Conservation (phyloP, 1,140 invertebrate species). For the Xylocopa sonorina region DNA sequence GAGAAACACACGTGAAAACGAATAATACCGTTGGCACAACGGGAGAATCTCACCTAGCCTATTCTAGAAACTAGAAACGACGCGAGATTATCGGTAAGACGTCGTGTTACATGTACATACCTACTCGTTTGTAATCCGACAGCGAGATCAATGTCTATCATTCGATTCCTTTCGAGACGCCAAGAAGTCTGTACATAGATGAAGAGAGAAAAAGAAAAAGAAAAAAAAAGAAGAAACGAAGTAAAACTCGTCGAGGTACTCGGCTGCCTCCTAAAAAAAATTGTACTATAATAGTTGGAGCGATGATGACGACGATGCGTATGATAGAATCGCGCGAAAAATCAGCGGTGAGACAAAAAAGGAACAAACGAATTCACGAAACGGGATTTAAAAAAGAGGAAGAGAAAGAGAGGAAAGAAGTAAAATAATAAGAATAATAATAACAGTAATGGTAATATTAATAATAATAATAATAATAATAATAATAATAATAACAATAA, state of each 20-base stretch:
- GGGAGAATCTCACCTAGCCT: slow-evolving; percentile 51
- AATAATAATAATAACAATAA: no score
- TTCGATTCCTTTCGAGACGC: slow-evolving; percentile 38
- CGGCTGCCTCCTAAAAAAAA: slow-evolving; percentile 56
- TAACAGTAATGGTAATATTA: slow-evolving; percentile 12
- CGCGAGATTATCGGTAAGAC: slow-evolving; percentile 35
- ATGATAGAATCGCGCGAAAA: slow-evolving; percentile 35
- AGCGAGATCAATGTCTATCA: slow-evolving; percentile 53
- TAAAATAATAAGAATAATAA: slow-evolving; percentile 34
- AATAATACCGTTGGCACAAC: slow-evolving; percentile 35
- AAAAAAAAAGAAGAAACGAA: not conserved
- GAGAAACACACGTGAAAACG: not conserved
- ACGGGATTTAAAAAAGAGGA: slow-evolving; percentile 20
- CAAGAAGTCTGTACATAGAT: slow-evolving; percentile 57
- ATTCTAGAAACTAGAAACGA: slow-evolving; percentile 40
- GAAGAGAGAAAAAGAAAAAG: not conserved
- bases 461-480: slow-evolving; percentile 5
- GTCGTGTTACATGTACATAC: slow-evolving; percentile 52
- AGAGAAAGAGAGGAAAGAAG: slow-evolving; percentile 28
- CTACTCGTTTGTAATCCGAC: slow-evolving; percentile 55
- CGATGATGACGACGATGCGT: slow-evolving; percentile 40
- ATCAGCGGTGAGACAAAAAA: slow-evolving; percentile 20
- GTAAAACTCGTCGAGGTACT: slow-evolving; percentile 55
- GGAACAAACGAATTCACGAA: slow-evolving; percentile 14
- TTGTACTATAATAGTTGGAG: slow-evolving; percentile 58